Conservation (phyloP, 2,888 invertebrate species). For the Apodemia hepburni region DNA sequence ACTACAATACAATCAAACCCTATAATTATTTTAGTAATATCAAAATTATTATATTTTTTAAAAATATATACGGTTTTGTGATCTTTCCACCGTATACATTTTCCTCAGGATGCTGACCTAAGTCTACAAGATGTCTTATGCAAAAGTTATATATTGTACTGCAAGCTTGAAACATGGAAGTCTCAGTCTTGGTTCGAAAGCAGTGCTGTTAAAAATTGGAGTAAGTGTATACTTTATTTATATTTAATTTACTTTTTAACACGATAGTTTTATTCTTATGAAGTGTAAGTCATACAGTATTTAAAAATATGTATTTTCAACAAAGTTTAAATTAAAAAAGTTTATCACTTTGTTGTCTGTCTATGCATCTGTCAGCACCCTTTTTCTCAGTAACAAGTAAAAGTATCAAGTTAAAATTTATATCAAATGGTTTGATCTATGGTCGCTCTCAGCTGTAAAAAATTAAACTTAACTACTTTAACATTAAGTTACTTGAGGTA, state of each 20-base stretch:
- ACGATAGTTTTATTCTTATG: too few relatives aligned
- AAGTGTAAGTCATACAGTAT: too few relatives aligned
- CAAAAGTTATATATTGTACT: slow-evolving; percentile 62
- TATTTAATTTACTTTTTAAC: neutral
- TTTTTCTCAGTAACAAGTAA: too few relatives aligned
- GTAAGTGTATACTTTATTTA: slow-evolving; percentile 42
- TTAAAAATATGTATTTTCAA: too few relatives aligned
- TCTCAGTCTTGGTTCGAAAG: slow-evolving; percentile 47
- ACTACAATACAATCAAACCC: neutral
- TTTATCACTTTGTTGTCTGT: too few relatives aligned
- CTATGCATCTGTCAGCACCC: too few relatives aligned
- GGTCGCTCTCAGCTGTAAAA: too few relatives aligned
- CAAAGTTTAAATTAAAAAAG: too few relatives aligned
- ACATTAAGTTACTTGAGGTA: too few relatives aligned
- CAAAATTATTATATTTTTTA: neutral
- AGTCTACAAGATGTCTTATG: slow-evolving; percentile 56
- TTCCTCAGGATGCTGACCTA: slow-evolving; percentile 62
- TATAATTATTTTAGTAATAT: neutral
- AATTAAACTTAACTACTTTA: too few relatives aligned
- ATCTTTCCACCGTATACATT: slow-evolving; percentile 11
- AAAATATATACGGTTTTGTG: neutral
- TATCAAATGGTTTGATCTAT: too few relatives aligned
- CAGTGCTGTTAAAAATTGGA: slow-evolving; percentile 53
- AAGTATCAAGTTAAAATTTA: too few relatives aligned
- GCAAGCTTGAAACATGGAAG: slow-evolving; percentile 57